Evolutionary conservation across 2,113 vertebrate genomes (phyloP), one percentile per base, ranked within the genome.

Genomic region (Daubentonia madagascariensis): DNA sequence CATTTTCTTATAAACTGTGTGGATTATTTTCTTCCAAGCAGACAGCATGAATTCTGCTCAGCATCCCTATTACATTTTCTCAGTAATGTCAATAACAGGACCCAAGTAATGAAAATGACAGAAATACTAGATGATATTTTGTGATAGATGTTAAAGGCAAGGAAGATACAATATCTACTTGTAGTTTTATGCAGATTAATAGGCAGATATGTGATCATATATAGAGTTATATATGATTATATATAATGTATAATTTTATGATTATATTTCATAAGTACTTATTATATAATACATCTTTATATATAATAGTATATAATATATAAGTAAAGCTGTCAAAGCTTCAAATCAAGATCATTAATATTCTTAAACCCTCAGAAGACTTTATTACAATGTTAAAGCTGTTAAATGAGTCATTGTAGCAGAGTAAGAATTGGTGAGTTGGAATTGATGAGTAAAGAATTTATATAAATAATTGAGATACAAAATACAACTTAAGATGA

Each of bases 401-500:
- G 57, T 95, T 63, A 88, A 37, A 93, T 23, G 0, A 6, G 37
- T 72, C 8, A 43, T 4, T 52, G 4, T 9, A 95, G 30, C 8
- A 57, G 11, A 72, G 5, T 79, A 76, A 94, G 25, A 4, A 72
- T n/a, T 94, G 35, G 5, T 35, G 52, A 78, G 5, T 68, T 93
- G 37, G 14, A 91, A 85, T 18, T 83, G 6, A 50, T 79, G 22
- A 95, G 6, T 87, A 91, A 92, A 43, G 54, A 57, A 48, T 2
- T 90, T 10, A 81, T 52, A 57, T 80, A 95, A 93, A 72, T 72
- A 92, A 35, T 30, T 86, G 57, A 95, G 25, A 81, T 78, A n/a
- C 92, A 32, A 96, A 98, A 95, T 45, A 84, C 0, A n/a, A 79
- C 92, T 93, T 89, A n/a, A 88, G n/a, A 59, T 90, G 7, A 61